Base-by-base conservation (phyloP, 2,113 vertebrate genomes). In the western clawed frog (Xenopus tropicalis) region DNA sequence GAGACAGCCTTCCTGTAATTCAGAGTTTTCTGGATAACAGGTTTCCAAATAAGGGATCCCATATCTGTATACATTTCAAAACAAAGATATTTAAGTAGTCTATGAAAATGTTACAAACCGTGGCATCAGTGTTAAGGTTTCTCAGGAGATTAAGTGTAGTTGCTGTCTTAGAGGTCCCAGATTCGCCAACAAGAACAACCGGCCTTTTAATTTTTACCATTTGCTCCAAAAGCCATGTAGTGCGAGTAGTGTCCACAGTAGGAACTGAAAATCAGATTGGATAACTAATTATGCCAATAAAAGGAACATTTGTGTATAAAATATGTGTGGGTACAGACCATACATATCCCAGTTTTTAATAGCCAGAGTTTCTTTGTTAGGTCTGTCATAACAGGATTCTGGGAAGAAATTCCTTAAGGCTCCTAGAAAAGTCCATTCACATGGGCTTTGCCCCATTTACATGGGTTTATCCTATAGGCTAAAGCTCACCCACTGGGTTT, bases 91-190 rank as follows among this genome's bases (percentile, higher is more conserved):
- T 54, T 54, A 19, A n/a, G 13, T 16, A 54, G 17, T 54, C 14
- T 20, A 54, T n/a, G 19, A 54, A 17, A 23, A 16, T n/a, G 8
- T 16, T 51, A 83, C 90, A 65, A 78, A 98, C 97, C 0, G 81
- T 88, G 6, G 77, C 71, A 3, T 98, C 93, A 64, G 81, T 73
- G 46, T 88, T 84, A 14, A 96, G 83, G n/a, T 87, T 89, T 77
- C 82, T 95, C 8, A 98, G 87, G 82, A 97, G 97, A 84, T 94
- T 98, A 79, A 90, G 92, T 66, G 95, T 94, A 0, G 95, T 97
- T 54, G 97, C 94, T 5, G 97, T 98, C 83, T 99, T 99, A 17
- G 96, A 99, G 19, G 97, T 97, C 16, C 97, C 97, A 0, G 94
- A 97, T 82, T 98, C 96, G 59, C 97, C 97, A 8, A 98, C 95